Evolutionary conservation across 1,140 invertebrate genomes (phyloP), one percentile per base, ranked within the genome.

Genomic region (Drosophila bifasciata): DNA sequence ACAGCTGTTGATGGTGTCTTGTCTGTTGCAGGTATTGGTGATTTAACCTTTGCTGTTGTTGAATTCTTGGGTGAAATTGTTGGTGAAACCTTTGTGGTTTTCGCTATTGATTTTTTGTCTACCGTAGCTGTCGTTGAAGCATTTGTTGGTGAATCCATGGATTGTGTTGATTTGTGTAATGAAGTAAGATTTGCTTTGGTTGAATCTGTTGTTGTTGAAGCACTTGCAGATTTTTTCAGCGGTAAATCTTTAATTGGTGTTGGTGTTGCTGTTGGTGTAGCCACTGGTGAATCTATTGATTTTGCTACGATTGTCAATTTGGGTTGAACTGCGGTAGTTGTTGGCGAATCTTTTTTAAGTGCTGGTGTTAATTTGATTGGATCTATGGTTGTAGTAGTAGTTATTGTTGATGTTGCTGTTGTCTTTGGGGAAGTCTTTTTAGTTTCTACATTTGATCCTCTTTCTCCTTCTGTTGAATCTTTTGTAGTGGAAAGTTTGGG

Each of bases 341-440:
- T 40, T 49, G 43, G n/a, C 44, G 59, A 16, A 39, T 51, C 58
- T 60, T 48, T 52, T 32, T 21, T 53, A 21, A 49, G 9, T 45
- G 39, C 32, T 64, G 32, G 9, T 50, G 41, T 28, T 58, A 36
- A 36, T 40, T 41, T 44, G 58, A 48, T 67, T 13, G 6, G 32
- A 9, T 39, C 45, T 15, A 32, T 46, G 7, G 13, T 19, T 11
- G 46, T 8, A 9, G 17, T 8, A 9, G 17, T 17, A 8, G 8
- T 36, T 36, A 25, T 16, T 5, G 11, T 59, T 46, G 9, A 40
- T 55, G 40, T 55, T 63, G 49, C 17, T 52, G 46, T 9, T 32
- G 25, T 57, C 36, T 32, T 57, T 28, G 36, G 13, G 5, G 41
- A 16, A 21, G 32, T 50, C 13, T 15, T 19, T 28, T 55, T 57